Base-by-base conservation (phyloP, 2,797 vertebrate species). In the Sebastolobus altivelis region DNA sequence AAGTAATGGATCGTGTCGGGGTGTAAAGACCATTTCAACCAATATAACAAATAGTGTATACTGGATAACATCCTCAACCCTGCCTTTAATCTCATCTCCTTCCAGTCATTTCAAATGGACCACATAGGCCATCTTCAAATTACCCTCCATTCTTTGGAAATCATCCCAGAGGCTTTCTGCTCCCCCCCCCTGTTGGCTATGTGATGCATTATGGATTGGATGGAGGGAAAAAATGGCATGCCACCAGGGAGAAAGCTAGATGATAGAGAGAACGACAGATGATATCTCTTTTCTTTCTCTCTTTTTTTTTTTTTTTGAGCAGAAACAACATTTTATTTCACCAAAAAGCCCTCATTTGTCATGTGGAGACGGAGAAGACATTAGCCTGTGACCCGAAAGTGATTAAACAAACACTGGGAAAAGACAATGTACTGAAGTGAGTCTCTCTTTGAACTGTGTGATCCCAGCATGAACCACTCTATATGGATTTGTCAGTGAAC, bases 201-300 rank as follows among this genome's bases (percentile, higher is more conserved):
- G 68, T 60, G 52, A 86, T 87, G 52, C 66, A 90, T 90, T 88
- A 90, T 89, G 54, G 71, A 91, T 88, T 81, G 56, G 78, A 82
- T 74, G 22, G 55, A 66, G 43, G 67, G 59, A 18, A 65, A n/a
- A 80, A 72, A 73, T 84, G 82, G 88, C 82, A 76, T 0, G 31
- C 22, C 68, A 74, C 37, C 52, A 73, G 74, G 49, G 59, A 70
- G 5, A 72, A 62, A 70, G 40, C 49, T 60, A 9, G 43, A 56
- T 38, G 65, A 58, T 25, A 68, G 25, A 35, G 25, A 18, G 27
- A 62, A 7, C 1, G 2, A 69, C 33, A 82, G 61, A 82, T 65
- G 54, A 78, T 33, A 49, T n/a, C 54, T 38, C 25, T 37, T 75
- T 33, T 60, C 25, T 54, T 37, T 46, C 14, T 52, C 14, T 63